phyloP scores from a whole-genome alignment of 2,888 invertebrate genomes.

The Chesias legatella region DNA sequence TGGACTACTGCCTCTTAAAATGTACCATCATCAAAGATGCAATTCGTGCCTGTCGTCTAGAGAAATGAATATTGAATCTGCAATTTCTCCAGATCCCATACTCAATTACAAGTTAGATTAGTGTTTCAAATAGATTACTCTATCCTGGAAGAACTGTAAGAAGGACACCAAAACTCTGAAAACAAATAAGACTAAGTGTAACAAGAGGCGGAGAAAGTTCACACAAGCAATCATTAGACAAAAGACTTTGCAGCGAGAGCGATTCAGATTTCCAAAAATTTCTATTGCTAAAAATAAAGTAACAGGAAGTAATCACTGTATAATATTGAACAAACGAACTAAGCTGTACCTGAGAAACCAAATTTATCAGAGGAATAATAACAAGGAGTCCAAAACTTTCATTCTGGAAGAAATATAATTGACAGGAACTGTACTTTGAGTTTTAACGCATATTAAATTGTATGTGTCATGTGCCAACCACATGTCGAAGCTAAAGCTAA shows the following conservation, averaged over 20 bases:
- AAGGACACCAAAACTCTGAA: no score
- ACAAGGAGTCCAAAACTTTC: constrained; percentile 29
- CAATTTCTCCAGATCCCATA: no score
- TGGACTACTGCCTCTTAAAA: constrained; percentile 44
- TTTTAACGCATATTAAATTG: constrained; percentile 11
- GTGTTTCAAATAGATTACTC: no score
- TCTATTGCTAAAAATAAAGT: constrained; percentile 41
- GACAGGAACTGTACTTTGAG: constrained; percentile 14
- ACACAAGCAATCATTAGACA: constrained; percentile 47
- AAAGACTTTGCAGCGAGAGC: constrained; percentile 54
- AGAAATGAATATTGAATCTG: no score
- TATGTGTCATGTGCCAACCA: constrained; percentile 24
- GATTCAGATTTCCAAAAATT: constrained; percentile 47
- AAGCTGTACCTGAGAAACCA: no score
- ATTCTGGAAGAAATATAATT: constrained; percentile 20
- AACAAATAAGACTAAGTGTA: no score
- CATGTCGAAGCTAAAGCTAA: constrained; percentile 18
- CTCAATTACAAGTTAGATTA: no score
- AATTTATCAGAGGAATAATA: no score
- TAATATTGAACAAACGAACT: constrained; percentile 37
- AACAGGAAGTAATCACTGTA: constrained; percentile 29
- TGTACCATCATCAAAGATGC: constrained; percentile 41
- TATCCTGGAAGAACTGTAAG: no score
- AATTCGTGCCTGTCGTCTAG: no score
- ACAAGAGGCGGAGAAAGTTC: constrained; percentile 45